These are phyloP conservation scores for Isichthys henryi DNA, from an alignment of 2,113 vertebrate species.

Conservation along the genomic window DNA sequence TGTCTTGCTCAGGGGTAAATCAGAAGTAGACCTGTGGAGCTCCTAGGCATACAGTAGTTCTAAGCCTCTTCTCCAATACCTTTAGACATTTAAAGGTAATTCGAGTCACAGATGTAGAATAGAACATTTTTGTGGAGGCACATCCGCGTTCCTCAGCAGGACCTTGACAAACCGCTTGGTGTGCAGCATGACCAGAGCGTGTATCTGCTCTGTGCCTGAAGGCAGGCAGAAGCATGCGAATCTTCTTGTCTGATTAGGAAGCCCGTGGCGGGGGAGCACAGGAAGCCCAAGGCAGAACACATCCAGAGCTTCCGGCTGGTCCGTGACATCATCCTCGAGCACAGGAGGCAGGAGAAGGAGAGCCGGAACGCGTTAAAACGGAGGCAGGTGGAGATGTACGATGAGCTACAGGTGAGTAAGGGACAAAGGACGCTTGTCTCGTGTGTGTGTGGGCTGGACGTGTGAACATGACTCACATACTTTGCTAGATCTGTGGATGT, in stretches of 20 bases:
- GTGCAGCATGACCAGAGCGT: no score
- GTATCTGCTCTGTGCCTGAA: not conserved
- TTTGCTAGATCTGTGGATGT: not conserved
- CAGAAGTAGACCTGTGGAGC: not conserved
- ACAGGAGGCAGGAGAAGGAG: slow-evolving; percentile 53
- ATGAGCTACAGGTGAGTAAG: slow-evolving; percentile 63
- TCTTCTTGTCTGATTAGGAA: slow-evolving; percentile 49
- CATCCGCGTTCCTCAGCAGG: not conserved
- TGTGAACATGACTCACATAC: not conserved
- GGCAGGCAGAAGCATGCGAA: not conserved
- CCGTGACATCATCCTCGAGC: slow-evolving; percentile 52
- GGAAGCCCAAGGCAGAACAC: slow-evolving; percentile 57
- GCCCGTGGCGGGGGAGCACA: slow-evolving; percentile 56
- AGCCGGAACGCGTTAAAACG: slow-evolving; percentile 53
- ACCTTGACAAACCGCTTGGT: not conserved
- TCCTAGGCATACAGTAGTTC: not conserved
- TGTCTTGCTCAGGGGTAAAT: not conserved
- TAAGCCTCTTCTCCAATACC: not conserved
- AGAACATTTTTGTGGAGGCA: not conserved
- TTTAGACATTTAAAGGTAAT: not conserved
- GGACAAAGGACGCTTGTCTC: not conserved
- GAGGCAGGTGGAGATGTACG: slow-evolving; percentile 59
- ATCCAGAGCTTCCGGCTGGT: slow-evolving; percentile 66
- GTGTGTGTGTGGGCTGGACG: not conserved
- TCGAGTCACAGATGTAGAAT: not conserved